Base-by-base conservation (phyloP, 2,888 invertebrate species). In the Trichopria drosophilae region DNA sequence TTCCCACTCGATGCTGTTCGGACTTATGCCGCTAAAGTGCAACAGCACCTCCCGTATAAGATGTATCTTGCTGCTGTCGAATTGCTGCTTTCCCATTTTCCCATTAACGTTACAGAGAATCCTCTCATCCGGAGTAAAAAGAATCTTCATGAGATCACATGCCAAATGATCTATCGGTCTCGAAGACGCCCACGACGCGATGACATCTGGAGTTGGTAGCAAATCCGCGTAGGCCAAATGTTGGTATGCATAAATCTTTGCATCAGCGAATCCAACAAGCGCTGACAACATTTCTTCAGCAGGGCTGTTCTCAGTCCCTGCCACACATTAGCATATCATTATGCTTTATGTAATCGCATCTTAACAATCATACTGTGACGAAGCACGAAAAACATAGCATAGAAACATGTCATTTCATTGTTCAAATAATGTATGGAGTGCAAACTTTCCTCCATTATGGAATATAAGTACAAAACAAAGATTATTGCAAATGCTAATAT, bases 71-170 rank as follows among this genome's bases (percentile, higher is more conserved):
- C 76, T 73, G 48, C 76, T 71, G 59, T 77, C 76, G 61, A 77
- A 77, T 58, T 77, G 76, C 46, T 75, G 75, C 57, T 77, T 77
- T 37, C 77, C 77, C 77, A 77, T 76, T 68, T 77, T 77, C 36
- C 77, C 77, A 57, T 77, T 77, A 5, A 77, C 77, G 59, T 77
- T 77, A 62, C 77, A 77, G 19, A 77, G 61, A 53, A 77, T 74
- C 60, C 77, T 70, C 61, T 77, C 77, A 59, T 77, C 77, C 6
- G 75, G 73, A 13, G 77, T 73, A 56, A 77, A 77, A 20, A 77
- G 65, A 31, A 77, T 72, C 61, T 77, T 77, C 77, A 77, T 77
- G 42, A 77, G 68, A 63, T 77, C 77, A 58, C 77, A 77, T 44
- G 76, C 77, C 36, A 77, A 68, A 62, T 77, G 77, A 62, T 77